Evolutionary conservation across 2,888 invertebrate genomes (phyloP).

Genomic region (Trichogramma evanescens): DNA sequence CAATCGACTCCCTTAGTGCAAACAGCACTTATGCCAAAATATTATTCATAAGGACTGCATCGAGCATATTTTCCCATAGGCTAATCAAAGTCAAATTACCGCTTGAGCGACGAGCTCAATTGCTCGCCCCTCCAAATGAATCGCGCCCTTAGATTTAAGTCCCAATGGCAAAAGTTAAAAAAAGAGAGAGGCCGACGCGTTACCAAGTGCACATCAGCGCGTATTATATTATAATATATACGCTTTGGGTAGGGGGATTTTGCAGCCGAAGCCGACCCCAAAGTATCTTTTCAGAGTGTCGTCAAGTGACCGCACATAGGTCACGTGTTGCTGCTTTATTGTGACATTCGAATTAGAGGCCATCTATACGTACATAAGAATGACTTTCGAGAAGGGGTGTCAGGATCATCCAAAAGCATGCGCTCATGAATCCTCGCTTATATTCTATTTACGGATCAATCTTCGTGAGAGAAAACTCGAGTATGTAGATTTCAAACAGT

Average conservation of each 20-base stretch:
- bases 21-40: background rate
- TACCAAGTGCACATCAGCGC: conserved; percentile 32
- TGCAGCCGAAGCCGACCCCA: background rate
- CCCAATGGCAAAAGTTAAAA: conserved; percentile 7
- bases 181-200: conserved; percentile 12
- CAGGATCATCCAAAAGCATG: conserved; percentile 30
- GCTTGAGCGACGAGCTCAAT: conserved; percentile 2
- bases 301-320: conserved; percentile 40
- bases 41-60: background rate
- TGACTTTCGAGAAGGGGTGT: conserved; percentile 28
- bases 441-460: conserved; percentile 33
- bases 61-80: conserved; percentile 23
- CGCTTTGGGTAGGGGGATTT: conserved; percentile 22
- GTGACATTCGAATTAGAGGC: conserved; percentile 34
- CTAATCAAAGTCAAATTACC: conserved; percentile 34
- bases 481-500: too few relatives aligned
- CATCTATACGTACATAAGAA: conserved; percentile 15
- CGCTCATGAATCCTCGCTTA: conserved; percentile 19
- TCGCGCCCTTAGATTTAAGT: conserved; percentile 3
- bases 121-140: background rate
- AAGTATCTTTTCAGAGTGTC: conserved; percentile 19
- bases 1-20: background rate
- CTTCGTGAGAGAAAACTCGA: conserved; percentile 36
- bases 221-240: too few relatives aligned
- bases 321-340: conserved; percentile 35